Conservation (phyloP, 1,140 invertebrate species). For the Dufourea novaeangliae region DNA sequence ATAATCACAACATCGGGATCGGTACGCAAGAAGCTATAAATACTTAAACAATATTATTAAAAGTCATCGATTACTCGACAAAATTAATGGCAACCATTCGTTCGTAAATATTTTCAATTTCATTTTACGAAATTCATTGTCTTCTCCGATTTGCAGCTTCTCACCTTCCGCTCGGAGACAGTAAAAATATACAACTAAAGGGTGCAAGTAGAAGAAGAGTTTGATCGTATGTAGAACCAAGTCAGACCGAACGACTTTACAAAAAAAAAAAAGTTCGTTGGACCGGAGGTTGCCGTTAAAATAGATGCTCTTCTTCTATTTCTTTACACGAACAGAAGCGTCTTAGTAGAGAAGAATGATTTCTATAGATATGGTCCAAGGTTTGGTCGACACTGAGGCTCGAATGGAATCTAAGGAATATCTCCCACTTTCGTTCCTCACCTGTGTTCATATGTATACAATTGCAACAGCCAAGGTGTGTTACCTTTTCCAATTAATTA, state of each 20-base stretch:
- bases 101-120: no score
- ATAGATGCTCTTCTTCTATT: constrained; percentile 5
- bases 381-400: not conserved
- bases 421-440: no score
- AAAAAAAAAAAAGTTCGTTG: not conserved
- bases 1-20: not conserved
- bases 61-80: no score
- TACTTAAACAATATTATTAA: no score
- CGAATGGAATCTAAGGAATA: not conserved
- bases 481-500: no score
- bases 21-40: not conserved
- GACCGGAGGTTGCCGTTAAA: not conserved
- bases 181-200: not conserved
- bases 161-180: not conserved
- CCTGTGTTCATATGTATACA: no score
- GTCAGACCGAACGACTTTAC: not conserved
- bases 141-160: not conserved
- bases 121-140: no score
- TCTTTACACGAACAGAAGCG: not conserved
- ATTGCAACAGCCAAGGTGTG: no score
- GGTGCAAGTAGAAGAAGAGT: constrained; percentile 13
- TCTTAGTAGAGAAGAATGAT: not conserved
- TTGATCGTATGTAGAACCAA: not conserved
- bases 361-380: not conserved
- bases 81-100: no score